Base-by-base conservation (phyloP, 1,140 invertebrate genomes). In the Oryctes rhinoceros region DNA sequence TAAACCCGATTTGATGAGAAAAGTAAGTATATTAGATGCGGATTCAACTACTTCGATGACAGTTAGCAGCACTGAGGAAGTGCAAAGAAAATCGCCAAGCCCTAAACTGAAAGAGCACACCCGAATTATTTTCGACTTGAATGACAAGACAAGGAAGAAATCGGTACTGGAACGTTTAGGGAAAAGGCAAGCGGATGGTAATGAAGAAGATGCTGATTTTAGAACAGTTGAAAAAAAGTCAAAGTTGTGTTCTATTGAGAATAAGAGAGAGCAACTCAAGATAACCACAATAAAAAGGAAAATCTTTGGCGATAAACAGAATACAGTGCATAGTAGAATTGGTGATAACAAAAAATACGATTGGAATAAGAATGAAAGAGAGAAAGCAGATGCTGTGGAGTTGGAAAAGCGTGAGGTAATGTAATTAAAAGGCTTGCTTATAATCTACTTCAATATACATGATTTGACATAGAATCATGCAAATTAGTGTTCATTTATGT, bases 121-220 rank as follows among this genome's bases (percentile, higher is more conserved):
- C n/a, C 81, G 82, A 76, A 84, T 85, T 78, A 81, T 80, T 39
- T 85, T 84, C 81, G 77, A 67, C 44, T 44, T 35, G 65, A 65
- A 62, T 49, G 53, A 62, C 44, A 18, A 20, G 3, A n/a, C 78
- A 13, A 86, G 80, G 80, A 83, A 81, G 79, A 78, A 74, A n/a
- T 86, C 86, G 24, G 79, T 85, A 35, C 76, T 84, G 37, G 82
- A 86, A 79, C 82, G 86, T 76, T 79, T 86, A 44, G 86, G 85
- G 9, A 83, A 82, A 59, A 76, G 81, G 44, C 67, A 74, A n/a
- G 78, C 35, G 20, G 71, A 79, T 78, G 81, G n/a, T 53, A 78
- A 81, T 37, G 80, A 80, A 49, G 65, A 71, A 11, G 76, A 80
- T 11, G 35, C 53, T 7, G 77, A 59, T 20, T 78, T 62, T 78